Conservation (phyloP, 1,140 invertebrate species). For the Aphis gossypii region DNA sequence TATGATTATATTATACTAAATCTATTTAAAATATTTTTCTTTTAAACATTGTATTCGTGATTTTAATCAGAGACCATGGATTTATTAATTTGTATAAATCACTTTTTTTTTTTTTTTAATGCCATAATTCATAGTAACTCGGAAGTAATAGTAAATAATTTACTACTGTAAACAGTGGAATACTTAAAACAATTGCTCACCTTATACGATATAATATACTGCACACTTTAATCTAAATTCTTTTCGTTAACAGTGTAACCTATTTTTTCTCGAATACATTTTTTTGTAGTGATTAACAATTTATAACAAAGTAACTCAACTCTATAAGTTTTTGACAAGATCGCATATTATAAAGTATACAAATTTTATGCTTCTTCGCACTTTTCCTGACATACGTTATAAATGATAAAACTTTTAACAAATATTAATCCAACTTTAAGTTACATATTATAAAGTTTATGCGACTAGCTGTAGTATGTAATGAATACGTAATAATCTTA, state of each 20-base stretch:
- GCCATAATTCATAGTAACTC: background rate
- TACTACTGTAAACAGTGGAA: background rate
- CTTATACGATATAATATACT: background rate
- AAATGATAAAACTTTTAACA: constrained; percentile 53
- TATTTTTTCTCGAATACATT: background rate
- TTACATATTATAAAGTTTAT: constrained; percentile 33
- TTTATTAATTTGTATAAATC: background rate
- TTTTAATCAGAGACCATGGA: background rate
- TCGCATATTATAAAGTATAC: background rate
- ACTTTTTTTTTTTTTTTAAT: background rate
- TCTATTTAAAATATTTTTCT: background rate
- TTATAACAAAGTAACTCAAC: constrained; percentile 1
- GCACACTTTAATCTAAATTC: background rate
- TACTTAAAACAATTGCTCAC: background rate
- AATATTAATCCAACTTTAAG: constrained; percentile 47
- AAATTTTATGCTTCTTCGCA: constrained; percentile 30
- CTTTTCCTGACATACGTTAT: constrained; percentile 27
- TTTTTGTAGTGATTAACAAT: constrained; percentile 26
- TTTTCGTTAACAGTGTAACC: background rate
- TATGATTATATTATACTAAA: background rate
- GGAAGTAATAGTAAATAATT: background rate
- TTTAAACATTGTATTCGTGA: background rate
- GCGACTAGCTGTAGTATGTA: background rate
- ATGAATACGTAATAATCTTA: constrained; percentile 35
- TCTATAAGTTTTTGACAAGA: constrained; percentile 23